Base-by-base conservation (phyloP, 64 coral and sea anemone species). In the Actinia tenebrosa region DNA sequence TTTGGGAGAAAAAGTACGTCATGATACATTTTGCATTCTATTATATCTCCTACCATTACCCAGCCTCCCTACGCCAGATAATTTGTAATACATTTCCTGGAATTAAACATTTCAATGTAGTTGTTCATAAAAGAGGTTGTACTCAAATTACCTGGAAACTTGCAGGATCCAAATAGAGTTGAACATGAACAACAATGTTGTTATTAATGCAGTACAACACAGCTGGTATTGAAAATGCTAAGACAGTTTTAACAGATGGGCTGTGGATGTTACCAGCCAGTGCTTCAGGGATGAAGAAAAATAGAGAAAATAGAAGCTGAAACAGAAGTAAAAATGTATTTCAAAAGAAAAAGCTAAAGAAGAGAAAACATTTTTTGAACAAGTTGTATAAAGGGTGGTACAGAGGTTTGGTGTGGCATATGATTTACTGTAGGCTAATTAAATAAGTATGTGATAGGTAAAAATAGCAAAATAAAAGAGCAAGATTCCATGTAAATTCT, bases 151-250 rank as follows among this genome's bases (percentile, higher is more conserved):
- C 95, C 95, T 98, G 95, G 61, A 98, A 98, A 61, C 95, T 98
- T 77, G 95, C 95, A 77, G 95, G 95, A 86, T 98, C 95, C 19
- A 98, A 53, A 16, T 91, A 98, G 69, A 85, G 85, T 80, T 98
- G 95, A n/a, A 98, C 83, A 75, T 98, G 89, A 14, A 98, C 95
- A 82, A 90, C 95, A 54, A 93, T 77, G 23, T 98, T 98, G 84
- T 98, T 98, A 88, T 91, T 98, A 53, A 98, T 83, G 30, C 88
- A 88, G 55, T 98, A 98, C 0, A 98, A 77, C 61, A 98, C 60
- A 66, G 91, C 95, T 44, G 95, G 95, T 60, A 98, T 78, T 59
- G 91, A 91, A 58, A 91, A 98, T 44, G 87, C 86, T 15, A 91
- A 19, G 50, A 98, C 53, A 62, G 89, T 93, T 10, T 89, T 98